phyloP scores from a whole-genome alignment of 2,113 vertebrate genomes.

The Chelonoidis abingdonii region DNA sequence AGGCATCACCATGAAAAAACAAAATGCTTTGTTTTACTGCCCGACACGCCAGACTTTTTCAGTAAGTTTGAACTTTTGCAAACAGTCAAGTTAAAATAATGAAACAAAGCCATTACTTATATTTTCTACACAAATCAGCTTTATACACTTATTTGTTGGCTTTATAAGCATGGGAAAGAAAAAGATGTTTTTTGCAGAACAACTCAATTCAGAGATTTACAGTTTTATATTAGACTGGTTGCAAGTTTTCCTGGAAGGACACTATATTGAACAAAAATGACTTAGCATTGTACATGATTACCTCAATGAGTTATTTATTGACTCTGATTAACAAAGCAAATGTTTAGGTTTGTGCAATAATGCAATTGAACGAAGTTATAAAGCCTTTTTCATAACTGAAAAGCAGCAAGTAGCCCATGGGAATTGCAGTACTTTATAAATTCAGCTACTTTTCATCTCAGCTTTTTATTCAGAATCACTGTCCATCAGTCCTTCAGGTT shows the following conservation, averaged over 20 bases:
- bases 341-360: neutral
- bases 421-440: neutral
- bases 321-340: neutral
- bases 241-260: neutral
- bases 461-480: neutral
- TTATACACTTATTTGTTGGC: neutral
- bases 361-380: fast-evolving
- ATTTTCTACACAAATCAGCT: neutral
- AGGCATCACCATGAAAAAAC: neutral
- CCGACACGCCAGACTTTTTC: neutral
- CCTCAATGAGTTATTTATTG: neutral
- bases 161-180: neutral
- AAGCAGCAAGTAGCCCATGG: neutral
- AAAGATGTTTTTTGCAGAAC: neutral
- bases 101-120: neutral
- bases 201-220: neutral
- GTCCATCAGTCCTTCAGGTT: fast-evolving
- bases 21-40: neutral
- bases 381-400: neutral
- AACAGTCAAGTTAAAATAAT: neutral
- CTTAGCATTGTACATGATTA: fast-evolving
- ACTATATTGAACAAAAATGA: neutral
- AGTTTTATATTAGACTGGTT: neutral
- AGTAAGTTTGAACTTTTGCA: too few species aligned
- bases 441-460: neutral